Conservation (phyloP, 35 echinoderm and acorn worm species). For the Ophiothrix spiculata region DNA sequence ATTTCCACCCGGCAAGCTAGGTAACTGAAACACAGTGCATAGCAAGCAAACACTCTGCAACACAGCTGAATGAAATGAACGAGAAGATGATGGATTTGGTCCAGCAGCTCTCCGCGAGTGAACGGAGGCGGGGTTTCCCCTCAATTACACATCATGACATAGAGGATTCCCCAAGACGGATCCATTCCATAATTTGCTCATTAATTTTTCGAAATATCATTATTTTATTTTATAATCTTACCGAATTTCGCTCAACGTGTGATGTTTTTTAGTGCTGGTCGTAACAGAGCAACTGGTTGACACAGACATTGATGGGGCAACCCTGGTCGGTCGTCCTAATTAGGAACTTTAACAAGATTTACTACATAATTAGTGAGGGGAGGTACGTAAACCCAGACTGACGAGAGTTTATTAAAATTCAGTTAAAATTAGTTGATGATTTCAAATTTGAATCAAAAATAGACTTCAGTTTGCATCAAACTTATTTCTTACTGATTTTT, state of each 20-base stretch:
- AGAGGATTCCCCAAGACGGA: background rate
- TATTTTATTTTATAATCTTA: background rate
- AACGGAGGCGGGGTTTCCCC: conserved; percentile 11
- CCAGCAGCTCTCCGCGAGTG: background rate
- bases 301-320: background rate
- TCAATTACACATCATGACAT: background rate
- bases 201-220: background rate
- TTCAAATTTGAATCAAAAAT: background rate
- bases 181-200: background rate
- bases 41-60: background rate
- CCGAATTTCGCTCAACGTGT: background rate
- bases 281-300: background rate
- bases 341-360: conserved; percentile 1
- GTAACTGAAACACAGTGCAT: background rate
- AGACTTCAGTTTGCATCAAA: background rate
- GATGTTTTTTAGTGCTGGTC: background rate
- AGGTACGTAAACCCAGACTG: background rate
- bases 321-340: background rate
- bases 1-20: background rate
- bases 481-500: background rate
- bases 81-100: background rate
- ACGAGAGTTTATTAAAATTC: background rate
- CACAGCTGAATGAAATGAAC: background rate
- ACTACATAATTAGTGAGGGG: background rate
- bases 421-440: background rate